Conservation (phyloP, 2,888 invertebrate species). For the Cryptus viduatorius region DNA sequence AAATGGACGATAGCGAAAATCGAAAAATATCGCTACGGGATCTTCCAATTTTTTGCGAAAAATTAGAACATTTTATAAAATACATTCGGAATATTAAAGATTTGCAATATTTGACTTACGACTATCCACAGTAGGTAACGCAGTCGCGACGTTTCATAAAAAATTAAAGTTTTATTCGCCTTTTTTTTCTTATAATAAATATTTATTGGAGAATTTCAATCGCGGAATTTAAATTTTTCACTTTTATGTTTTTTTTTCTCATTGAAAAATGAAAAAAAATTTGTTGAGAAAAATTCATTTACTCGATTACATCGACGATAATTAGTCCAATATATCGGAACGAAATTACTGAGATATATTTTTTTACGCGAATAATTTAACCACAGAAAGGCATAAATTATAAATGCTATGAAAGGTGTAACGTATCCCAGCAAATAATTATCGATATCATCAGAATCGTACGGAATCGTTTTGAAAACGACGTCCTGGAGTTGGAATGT, state of each 20-base stretch:
- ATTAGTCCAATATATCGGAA: no score
- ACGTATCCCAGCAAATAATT: neutral
- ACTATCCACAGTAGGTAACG: slow-evolving; percentile 75
- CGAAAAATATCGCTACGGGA: slow-evolving; percentile 67
- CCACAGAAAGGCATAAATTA: no score
- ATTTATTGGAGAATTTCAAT: no score
- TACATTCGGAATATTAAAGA: slow-evolving; percentile 72
- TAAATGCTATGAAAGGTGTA: neutral
- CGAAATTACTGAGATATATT: neutral
- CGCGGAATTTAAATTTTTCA: no score
- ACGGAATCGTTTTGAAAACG: slow-evolving; percentile 74
- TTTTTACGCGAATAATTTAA: neutral
- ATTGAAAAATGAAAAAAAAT: no score
- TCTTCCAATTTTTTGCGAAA: slow-evolving; percentile 73
- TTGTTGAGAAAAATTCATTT: no score
- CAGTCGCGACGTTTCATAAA: neutral
- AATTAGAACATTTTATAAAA: slow-evolving; percentile 76
- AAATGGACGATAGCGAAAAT: slow-evolving; percentile 33
- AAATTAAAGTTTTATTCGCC: neutral
- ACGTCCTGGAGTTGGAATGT: slow-evolving; percentile 78
- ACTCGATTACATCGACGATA: no score
- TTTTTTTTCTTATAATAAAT: no score
- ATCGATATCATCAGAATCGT: slow-evolving; percentile 71
- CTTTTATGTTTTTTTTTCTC: no score
- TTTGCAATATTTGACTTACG: slow-evolving; percentile 72